These are phyloP conservation scores for Hestina assimilis DNA, from an alignment of 1,140 invertebrate species.

Conservation along the genomic window DNA sequence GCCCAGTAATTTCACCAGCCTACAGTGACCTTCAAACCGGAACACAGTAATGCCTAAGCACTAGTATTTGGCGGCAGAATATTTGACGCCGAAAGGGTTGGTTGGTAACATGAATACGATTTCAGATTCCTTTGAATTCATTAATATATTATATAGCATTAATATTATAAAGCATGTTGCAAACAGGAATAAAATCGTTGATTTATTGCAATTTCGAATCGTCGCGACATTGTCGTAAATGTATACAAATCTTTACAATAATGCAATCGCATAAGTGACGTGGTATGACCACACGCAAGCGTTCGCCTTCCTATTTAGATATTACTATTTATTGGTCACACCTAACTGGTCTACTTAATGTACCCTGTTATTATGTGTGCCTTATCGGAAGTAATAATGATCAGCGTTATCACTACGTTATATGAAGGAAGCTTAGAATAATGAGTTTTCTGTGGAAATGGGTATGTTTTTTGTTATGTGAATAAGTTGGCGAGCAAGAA, in stretches of 20 bases:
- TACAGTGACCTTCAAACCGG: too few relatives aligned
- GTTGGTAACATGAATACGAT: too few relatives aligned
- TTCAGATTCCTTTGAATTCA: too few relatives aligned
- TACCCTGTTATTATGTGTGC: neutral
- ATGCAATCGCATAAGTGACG: conserved; percentile 31
- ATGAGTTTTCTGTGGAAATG: too few relatives aligned
- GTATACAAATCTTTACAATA: neutral
- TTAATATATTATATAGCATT: too few relatives aligned
- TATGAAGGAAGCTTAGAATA: neutral
- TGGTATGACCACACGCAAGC: conserved; percentile 27
- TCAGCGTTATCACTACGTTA: neutral
- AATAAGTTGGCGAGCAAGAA: too few relatives aligned
- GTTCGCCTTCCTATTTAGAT: conserved; percentile 21
- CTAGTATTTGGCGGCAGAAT: too few relatives aligned
- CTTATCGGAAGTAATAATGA: conserved; percentile 1
- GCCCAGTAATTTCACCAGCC: too few relatives aligned
- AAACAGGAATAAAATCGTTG: neutral
- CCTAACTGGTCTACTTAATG: conserved; percentile 25
- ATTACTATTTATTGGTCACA: conserved; percentile 31
- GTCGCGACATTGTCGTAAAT: neutral
- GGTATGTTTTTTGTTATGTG: too few relatives aligned
- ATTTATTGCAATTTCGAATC: neutral
- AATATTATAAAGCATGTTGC: too few relatives aligned
- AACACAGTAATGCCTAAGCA: too few relatives aligned
- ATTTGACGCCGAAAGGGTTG: too few relatives aligned